Percentiles rank a stretch among this genome's conserved stretches.
Conservation (phyloP, 2,113 vertebrate genomes). For the Gyps fulvus region DNA sequence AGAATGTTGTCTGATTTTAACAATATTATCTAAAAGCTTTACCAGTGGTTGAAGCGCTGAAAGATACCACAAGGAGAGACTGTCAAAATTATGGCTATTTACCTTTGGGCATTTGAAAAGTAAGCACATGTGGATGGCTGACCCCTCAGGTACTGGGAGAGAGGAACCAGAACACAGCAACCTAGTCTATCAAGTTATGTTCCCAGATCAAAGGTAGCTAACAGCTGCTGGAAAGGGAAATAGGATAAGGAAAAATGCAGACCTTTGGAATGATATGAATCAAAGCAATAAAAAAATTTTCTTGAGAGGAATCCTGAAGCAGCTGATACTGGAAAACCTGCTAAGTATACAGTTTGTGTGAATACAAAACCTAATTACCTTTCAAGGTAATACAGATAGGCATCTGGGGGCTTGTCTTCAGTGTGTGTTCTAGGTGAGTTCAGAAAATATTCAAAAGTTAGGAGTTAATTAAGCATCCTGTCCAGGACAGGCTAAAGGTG, state of each 20-base stretch:
- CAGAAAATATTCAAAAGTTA: not conserved
- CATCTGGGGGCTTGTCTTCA: not conserved
- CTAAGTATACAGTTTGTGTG: not conserved
- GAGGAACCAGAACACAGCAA: slow-evolving; percentile 31
- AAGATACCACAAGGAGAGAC: not conserved
- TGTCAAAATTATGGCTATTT: not conserved
- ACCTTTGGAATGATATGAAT: slow-evolving; percentile 33
- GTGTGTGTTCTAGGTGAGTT: not conserved
- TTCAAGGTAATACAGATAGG: not conserved
- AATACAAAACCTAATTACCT: not conserved
- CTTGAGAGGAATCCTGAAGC: not conserved
- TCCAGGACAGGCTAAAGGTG: not conserved
- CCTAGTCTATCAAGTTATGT: slow-evolving; percentile 7
- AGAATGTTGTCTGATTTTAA: not conserved
- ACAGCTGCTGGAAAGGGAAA: slow-evolving; percentile 46
- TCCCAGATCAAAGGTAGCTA: slow-evolving; percentile 54
- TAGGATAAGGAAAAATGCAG: slow-evolving; percentile 32
- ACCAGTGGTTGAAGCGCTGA: not conserved
- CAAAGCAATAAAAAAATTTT: not conserved
- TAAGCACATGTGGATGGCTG: slow-evolving; percentile 4
- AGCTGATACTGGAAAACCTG: slow-evolving; percentile 19
- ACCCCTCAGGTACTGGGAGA: not conserved
- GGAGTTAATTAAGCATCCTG: not conserved
- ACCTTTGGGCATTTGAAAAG: not conserved
- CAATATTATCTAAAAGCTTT: not conserved